These are phyloP conservation scores for Halictus quadricinctus DNA, from an alignment of 2,888 invertebrate species.

Conservation along the genomic window DNA sequence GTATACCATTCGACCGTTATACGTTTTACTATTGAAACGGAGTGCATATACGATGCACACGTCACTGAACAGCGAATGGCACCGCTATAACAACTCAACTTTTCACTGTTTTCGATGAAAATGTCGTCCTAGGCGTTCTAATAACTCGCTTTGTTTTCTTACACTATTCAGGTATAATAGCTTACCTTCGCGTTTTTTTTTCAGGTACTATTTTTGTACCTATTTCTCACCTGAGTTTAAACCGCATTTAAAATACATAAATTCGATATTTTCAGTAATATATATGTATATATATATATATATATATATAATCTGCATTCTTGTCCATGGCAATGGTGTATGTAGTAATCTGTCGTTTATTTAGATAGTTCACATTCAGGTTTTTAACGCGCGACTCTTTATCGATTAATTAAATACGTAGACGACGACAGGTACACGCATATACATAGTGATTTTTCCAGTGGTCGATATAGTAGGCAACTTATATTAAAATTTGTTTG, in stretches of 20 bases:
- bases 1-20: constrained; percentile 26
- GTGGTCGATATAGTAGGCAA: constrained; percentile 38
- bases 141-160: constrained; percentile 15
- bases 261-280: constrained; percentile 33
- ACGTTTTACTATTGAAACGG: constrained; percentile 34
- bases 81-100: constrained; percentile 42
- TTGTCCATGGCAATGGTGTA: constrained; percentile 40
- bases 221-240: constrained; percentile 66
- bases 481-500: constrained; percentile 39
- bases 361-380: constrained; percentile 44
- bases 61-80: constrained; percentile 29
- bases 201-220: constrained; percentile 72
- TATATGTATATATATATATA: too few relatives aligned
- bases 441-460: constrained; percentile 38
- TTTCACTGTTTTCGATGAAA: constrained; percentile 21
- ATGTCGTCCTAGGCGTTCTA: constrained; percentile 20
- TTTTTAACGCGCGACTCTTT: constrained; percentile 17
- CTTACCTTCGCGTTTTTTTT: constrained; percentile 49
- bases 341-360: constrained; percentile 48
- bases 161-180: constrained; percentile 31
- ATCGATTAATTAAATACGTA: constrained; percentile 25
- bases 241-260: constrained; percentile 56
- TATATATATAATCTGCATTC: constrained; percentile 32
- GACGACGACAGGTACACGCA: constrained; percentile 13
- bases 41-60: constrained; percentile 8